Evolutionary conservation across 2,113 vertebrate genomes (phyloP).

Genomic region (Trinectes maculatus): DNA sequence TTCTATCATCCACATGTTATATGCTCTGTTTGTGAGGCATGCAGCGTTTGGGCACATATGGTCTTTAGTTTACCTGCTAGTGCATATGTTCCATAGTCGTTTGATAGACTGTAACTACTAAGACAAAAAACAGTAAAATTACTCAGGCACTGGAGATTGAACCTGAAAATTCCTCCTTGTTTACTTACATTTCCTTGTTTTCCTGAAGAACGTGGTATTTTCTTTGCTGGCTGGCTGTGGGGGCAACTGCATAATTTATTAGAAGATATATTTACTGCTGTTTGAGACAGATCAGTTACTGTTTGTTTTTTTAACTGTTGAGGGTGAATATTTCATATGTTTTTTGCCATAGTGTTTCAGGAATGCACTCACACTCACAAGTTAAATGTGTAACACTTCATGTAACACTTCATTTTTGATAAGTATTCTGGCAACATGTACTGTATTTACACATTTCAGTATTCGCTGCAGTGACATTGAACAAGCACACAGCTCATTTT

Average conservation of each 20-base stretch:
- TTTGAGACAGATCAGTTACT: slow-evolving; percentile 24
- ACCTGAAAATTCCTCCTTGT: not conserved
- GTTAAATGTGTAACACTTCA: too few relatives aligned
- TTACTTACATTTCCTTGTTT: too few relatives aligned
- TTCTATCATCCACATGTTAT: slow-evolving; percentile 3
- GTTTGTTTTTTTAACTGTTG: not conserved
- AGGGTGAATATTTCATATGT: not conserved
- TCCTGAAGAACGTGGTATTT: not conserved
- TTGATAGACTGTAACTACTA: not conserved
- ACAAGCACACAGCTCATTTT: too few relatives aligned
- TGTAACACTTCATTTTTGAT: too few relatives aligned
- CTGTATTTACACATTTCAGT: not conserved
- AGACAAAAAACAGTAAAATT: slow-evolving; percentile 1
- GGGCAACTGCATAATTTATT: slow-evolving; percentile 1
- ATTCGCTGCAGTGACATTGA: not conserved
- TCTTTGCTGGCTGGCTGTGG: slow-evolving; percentile 1
- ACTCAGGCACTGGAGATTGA: not conserved
- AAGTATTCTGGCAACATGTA: not conserved
- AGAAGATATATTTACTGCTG: slow-evolving; percentile 5
- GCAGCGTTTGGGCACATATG: slow-evolving; percentile 6
- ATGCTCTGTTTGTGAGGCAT: not conserved
- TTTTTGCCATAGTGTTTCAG: too few relatives aligned
- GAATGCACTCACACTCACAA: too few relatives aligned
- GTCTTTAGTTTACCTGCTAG: not conserved
- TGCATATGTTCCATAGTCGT: not conserved